Base-by-base conservation (phyloP, 1,140 invertebrate genomes). In the Drosophila ambigua region DNA sequence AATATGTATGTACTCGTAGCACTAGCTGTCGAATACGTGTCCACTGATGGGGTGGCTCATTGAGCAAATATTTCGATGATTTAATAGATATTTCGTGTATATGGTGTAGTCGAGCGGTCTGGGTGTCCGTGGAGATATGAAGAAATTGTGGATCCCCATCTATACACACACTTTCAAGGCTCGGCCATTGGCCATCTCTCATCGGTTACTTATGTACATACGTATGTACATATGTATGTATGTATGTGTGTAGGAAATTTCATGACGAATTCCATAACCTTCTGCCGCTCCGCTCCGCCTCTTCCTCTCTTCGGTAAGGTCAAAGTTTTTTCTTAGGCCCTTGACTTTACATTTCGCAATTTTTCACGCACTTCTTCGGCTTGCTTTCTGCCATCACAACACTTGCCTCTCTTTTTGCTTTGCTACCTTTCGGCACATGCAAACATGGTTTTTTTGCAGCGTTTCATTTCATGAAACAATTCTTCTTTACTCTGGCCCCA, bases 401-500 rank as follows among this genome's bases (percentile, higher is more conserved):
- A 49, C 48, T 28, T 46, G 48, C 31, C 49, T 26, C 51, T 35
- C n/a, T 53, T 46, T 61, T 16, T 39, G 5, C 31, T 49, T 68
- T 53, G 35, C 6, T 23, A 39, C 35, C 35, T 54, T 85, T 81
- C 46, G 69, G 83, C 81, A 73, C 55, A 85, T 81, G 65, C 79
- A 77, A 67, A 82, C 66, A 77, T 83, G 75, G 63, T 76, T 69
- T 80, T 65, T 65, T 71, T 77, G 45, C 57, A 46, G 75, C 69
- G 57, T 55, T 77, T 67, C 49, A 62, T 77, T 64, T 81, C 53
- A 77, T 81, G 81, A 73, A 85, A 80, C 63, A 80, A 66, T 54
- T 65, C 61, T 73, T 63, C 52, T 64, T 64, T 68, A 41, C 58
- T 48, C n/a, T 51, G 13, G 23, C 54, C 51, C 63, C 41, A 66